Percentiles rank a stretch among this genome's conserved stretches.
phyloP scores from a whole-genome alignment of 2,888 invertebrate species.

The Agrotis puta region DNA sequence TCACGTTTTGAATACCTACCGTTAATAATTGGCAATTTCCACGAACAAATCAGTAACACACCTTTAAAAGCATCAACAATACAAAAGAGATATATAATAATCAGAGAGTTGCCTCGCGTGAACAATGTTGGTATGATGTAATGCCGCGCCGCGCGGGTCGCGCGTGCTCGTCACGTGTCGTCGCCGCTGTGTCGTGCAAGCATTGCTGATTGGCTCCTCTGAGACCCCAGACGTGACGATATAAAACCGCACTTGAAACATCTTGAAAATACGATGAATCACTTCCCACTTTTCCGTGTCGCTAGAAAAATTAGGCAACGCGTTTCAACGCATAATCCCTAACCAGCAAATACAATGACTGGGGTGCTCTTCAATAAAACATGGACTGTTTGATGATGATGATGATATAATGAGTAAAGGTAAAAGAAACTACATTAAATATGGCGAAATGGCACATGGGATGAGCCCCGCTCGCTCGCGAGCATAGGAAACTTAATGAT shows the following conservation, averaged over 20 bases:
- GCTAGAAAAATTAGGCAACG: no score
- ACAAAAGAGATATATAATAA: background rate
- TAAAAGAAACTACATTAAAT: no score
- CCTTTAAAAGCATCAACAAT: background rate
- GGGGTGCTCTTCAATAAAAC: no score
- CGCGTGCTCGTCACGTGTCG: slow-evolving; percentile 37
- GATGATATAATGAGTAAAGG: no score
- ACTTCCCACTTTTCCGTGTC: slow-evolving; percentile 5
- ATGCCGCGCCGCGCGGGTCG: slow-evolving; percentile 11
- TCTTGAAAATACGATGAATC: background rate
- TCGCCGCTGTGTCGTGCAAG: slow-evolving; percentile 14
- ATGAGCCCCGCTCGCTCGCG: no score
- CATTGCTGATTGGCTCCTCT: slow-evolving; percentile 50
- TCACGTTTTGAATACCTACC: background rate
- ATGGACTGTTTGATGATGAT: no score
- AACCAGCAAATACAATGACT: no score
- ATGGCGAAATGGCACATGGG: no score
- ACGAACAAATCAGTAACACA: background rate
- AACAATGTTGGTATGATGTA: slow-evolving; percentile 35
- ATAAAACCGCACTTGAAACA: slow-evolving; percentile 21
- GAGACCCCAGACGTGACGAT: slow-evolving; percentile 50
- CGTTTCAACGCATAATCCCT: background rate
- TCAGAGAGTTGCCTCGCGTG: slow-evolving; percentile 12
- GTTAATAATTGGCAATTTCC: background rate
- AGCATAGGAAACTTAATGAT: no score